These are phyloP conservation scores for Ispidina lecontei DNA, from an alignment of 2,797 vertebrate genomes.

Conservation along the genomic window DNA sequence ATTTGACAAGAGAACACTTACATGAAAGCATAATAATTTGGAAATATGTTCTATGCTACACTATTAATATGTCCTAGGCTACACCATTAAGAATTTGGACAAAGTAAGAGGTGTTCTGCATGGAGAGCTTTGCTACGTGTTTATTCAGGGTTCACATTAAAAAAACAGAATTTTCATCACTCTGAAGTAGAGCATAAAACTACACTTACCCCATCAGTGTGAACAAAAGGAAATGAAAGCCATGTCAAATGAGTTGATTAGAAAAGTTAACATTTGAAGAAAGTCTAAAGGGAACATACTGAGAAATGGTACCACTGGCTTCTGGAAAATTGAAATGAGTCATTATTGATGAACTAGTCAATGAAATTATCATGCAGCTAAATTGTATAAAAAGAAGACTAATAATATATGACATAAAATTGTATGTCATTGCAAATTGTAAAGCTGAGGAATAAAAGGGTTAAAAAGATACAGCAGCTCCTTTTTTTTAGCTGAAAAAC, in stretches of 20 bases:
- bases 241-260: background rate
- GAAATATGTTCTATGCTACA: background rate
- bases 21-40: background rate
- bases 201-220: background rate
- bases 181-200: background rate
- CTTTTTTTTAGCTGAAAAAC: background rate
- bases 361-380: background rate
- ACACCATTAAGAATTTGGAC: background rate
- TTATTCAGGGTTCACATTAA: background rate
- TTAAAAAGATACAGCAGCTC: constrained; percentile 29
- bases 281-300: background rate
- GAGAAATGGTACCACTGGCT: background rate
- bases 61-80: background rate
- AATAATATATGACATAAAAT: background rate
- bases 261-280: background rate
- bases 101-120: background rate
- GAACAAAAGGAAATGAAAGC: background rate
- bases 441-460: background rate
- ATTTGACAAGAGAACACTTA: background rate
- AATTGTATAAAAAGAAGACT: background rate
- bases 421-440: background rate
- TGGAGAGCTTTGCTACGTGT: background rate
- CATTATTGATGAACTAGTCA: background rate
- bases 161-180: background rate
- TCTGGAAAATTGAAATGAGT: background rate